Evolutionary conservation across 2,888 invertebrate species (phyloP).

Genomic region (Callyntrura guangdongensis): DNA sequence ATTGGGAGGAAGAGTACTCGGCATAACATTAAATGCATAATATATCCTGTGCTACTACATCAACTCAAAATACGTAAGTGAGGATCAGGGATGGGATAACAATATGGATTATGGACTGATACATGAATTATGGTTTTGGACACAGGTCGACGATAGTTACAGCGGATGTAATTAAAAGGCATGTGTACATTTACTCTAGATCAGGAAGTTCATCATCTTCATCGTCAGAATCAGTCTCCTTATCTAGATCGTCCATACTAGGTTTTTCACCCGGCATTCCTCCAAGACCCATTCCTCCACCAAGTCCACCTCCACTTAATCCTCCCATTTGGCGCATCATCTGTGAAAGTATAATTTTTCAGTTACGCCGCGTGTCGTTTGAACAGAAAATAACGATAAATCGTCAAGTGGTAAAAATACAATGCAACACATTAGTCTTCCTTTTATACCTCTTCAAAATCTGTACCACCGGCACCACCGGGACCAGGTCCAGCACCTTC

Average conservation of each 20-base stretch:
- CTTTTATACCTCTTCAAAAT: constrained; percentile 85
- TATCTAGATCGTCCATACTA: constrained; percentile 91
- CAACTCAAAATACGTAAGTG: constrained; percentile 56
- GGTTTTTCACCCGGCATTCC: constrained; percentile 87
- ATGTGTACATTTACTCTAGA: constrained; percentile 88
- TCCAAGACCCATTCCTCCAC: constrained; percentile 77
- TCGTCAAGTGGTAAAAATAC: too few species aligned
- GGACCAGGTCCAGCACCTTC: constrained; percentile 84
- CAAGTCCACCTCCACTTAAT: constrained; percentile 86
- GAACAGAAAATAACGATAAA: not conserved
- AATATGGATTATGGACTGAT: constrained; percentile 10
- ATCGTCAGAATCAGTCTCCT: constrained; percentile 91
- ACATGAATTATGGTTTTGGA: constrained; percentile 44
- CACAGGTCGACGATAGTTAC: constrained; percentile 69
- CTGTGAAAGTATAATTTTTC: constrained; percentile 85
- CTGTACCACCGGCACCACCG: constrained; percentile 80
- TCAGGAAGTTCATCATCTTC: constrained; percentile 90
- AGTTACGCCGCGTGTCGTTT: not conserved
- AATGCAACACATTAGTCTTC: not conserved
- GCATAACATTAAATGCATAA: constrained; percentile 26
- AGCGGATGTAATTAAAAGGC: constrained; percentile 72
- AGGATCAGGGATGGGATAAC: constrained; percentile 37
- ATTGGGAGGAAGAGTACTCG: constrained; percentile 37
- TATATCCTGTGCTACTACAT: constrained; percentile 36
- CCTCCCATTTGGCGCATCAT: constrained; percentile 92